Base-by-base conservation (phyloP, 2,113 vertebrate species). In the Petroica traversi region DNA sequence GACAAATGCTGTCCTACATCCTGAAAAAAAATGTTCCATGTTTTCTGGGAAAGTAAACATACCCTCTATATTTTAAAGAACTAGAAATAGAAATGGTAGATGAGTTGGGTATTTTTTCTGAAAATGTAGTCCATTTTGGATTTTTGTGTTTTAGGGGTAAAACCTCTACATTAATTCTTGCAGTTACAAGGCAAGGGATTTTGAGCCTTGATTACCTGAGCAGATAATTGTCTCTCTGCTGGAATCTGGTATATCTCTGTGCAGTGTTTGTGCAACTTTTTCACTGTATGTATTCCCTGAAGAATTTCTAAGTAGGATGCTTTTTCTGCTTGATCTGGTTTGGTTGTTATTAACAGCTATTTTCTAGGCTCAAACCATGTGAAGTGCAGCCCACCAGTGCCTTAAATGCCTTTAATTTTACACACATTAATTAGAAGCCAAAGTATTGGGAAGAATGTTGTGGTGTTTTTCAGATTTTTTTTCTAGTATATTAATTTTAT, bases 31-130 rank as follows among this genome's bases (percentile, higher is more conserved):
- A 13, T 1, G 0, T 63, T 23, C 28, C 4, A 0, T 23, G 15
- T 68, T 40, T 57, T 79, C 36, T 92, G 20, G 31, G 45, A 92
- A 85, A 45, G 17, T 57, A 57, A 68, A 57, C 11, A 23, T 66
- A 43, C 4, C 4, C 6, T 72, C 20, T 3, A 1, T 48, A 8
- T 71, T 80, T 92, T 61, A 71, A 62, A 81, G 59, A 80, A 57
- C 46, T 34, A 77, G 38, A 85, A 83, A 46, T 51, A 34, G 41
- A 77, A 66, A 48, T 36, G 17, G 23, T 38, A 45, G 23, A 26
- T 46, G 3, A 12, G 8, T 0, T 18, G n/a, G n/a, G n/a, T n/a
- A n/a, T 13, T 19, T 38, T 3, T 8, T 24, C 41, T 74, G 34
- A 51, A 66, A 71, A 34, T 74, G 11, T 11, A 28, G 19, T 69